Evolutionary conservation across 2,888 invertebrate species (phyloP), one percentile per base, ranked within the genome.

Genomic region (Philaethria dido): DNA sequence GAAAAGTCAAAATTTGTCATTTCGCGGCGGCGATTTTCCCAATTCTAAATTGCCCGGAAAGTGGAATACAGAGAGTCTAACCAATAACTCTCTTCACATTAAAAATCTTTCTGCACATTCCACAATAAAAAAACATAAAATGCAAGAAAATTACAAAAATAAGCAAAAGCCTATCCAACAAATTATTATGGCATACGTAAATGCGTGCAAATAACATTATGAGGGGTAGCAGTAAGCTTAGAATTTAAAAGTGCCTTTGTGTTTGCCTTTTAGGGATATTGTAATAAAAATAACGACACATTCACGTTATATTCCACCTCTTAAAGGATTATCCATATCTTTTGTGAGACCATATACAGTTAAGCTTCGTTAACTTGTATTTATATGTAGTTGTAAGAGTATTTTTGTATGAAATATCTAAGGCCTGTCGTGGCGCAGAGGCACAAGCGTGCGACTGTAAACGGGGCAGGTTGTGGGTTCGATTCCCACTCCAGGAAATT

Each of bases 191-290:
- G 29, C 18, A 45, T 39, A 57, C 57, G 22, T 57, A 57, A 60
- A 60, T 47, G 60, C 47, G 33, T 60, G 33, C 45, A 60, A 60
- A 60, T 33, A 60, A 60, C 47, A 47, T 60, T 60, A 60, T 33
- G 33, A 9, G 60, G 33, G 45, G 33, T 47, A 9, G 60, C 20
- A 29, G 33, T 47, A 47, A 29, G 60, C 64, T 42, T 63, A 65
- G 64, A 70, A 72, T 72, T 70, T 68, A 69, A 62, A 54, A 52
- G 54, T 61, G 61, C 70, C 67, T 72, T 69, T 69, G 67, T 70
- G 69, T 66, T 66, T 54, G 68, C 70, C 72, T 72, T 72, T 72
- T 72, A 72, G 70, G 64, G 47, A 57, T 66, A 69, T 69, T 71
- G 65, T 67, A 68, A 71, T 69, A 71, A 68, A 71, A 69, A 70